Evolutionary conservation across 1,140 invertebrate species (phyloP), one percentile per base, ranked within the genome.

Genomic region (Megalonaias nervosa): DNA sequence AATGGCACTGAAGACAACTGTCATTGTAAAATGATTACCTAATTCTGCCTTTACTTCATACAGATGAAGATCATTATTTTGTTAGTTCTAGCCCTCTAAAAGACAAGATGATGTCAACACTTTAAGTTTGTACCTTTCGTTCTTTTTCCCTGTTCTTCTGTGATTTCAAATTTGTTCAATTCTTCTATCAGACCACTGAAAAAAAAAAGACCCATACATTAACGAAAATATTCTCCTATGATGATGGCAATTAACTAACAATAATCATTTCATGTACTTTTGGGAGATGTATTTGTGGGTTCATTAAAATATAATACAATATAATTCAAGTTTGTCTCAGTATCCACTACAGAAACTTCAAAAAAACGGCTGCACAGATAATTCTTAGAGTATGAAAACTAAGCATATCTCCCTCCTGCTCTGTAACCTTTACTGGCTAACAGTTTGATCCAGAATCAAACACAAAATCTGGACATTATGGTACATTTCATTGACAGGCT

Each of bases 181-280:
- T 89, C 87, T 60, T 89, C 85, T n/a, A 85, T 71, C 16, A 89
- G 71, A 19, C 81, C 75, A 74, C 87, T 89, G 48, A 80, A 83
- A 81, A 26, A 15, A 72, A 38, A 74, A 73, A n/a, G 66, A 9
- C 64, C 56, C 21, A 74, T 57, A 21, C 12, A 13, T 17, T 59
- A 66, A 26, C n/a, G 15, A 26, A 67, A 74, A 75, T 16, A 57
- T 48, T 4, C 13, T 56, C 17, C 67, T 31, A 19, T 17, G 17
- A 48, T 23, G 31, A 77, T 57, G 26, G 2, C 16, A 77, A 11
- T 1, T 23, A 17, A 59, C 17, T 64, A 38, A 38, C 14, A 68
- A 31, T 67, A 67, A 67, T 17, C 17, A 59, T 70, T 13, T 14
- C 58, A 62, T 60, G 2, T 71, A 19, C 26, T 6, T 65, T n/a